A percentile compares a stretch with the other conserved stretches of the same genome.
Conservation (phyloP, 2,888 invertebrate species). For the Andrena fulva region DNA sequence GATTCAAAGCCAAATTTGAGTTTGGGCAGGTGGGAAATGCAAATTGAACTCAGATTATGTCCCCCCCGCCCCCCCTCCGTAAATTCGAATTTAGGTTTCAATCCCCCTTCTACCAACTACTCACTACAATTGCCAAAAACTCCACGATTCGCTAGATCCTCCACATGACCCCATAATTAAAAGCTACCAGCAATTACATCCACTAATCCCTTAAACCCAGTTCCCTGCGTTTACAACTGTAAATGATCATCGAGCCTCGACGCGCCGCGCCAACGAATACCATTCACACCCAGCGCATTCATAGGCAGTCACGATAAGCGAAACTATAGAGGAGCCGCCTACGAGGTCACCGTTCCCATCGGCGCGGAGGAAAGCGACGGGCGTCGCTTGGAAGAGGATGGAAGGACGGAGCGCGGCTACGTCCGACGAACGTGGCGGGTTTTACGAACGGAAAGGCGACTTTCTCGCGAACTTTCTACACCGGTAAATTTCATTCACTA, state of each 20-base stretch:
- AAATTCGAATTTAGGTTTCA: no score
- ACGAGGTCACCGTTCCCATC: conserved; percentile 48
- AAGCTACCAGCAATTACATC: no score
- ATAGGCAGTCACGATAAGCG: conserved; percentile 13
- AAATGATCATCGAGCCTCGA: background rate
- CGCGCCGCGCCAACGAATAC: conserved; percentile 21
- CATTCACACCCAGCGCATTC: conserved; percentile 33
- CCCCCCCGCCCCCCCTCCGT: no score
- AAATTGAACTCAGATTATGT: no score
- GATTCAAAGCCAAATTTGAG: no score
- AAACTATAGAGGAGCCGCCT: conserved; percentile 40
- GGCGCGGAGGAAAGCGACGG: conserved; percentile 1
- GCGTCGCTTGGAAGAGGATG: conserved; percentile 24
- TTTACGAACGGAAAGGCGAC: conserved; percentile 73
- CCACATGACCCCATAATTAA: no score
- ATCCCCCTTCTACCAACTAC: no score
- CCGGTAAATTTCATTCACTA: conserved; percentile 78
- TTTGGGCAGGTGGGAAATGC: no score
- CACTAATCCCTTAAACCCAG: no score
- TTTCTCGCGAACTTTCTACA: conserved; percentile 81
- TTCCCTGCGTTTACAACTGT: background rate
- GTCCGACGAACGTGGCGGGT: conserved; percentile 21
- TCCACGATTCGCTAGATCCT: no score
- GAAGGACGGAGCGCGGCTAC: conserved; percentile 2
- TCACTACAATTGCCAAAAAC: no score